phyloP scores from a whole-genome alignment of 2,797 vertebrate genomes.

The Denticeps clupeoides region DNA sequence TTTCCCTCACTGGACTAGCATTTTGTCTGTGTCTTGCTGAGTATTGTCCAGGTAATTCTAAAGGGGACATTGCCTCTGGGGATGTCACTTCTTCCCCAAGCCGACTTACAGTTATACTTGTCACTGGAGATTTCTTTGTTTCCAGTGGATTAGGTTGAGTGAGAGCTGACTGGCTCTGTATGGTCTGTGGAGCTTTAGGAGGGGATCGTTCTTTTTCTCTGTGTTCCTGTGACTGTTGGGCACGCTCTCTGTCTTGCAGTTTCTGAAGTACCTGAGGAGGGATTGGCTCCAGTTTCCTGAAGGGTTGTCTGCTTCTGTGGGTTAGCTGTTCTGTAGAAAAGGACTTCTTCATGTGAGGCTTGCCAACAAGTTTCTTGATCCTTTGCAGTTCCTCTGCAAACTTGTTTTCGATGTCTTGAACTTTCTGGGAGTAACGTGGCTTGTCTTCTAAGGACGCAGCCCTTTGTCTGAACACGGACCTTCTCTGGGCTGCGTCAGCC shows the following conservation, averaged over 20 bases:
- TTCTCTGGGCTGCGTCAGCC: conserved; percentile 73
- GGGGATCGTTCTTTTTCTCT: conserved; percentile 36
- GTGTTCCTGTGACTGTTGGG: conserved; percentile 54
- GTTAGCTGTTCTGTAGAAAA: conserved; percentile 69
- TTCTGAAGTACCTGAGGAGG: conserved; percentile 67
- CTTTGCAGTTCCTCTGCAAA: conserved; percentile 88
- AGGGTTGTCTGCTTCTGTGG: conserved; percentile 53
- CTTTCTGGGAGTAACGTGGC: conserved; percentile 71
- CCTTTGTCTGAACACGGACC: conserved; percentile 77
- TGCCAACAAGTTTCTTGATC: conserved; percentile 84
- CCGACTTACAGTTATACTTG: conserved; percentile 26
- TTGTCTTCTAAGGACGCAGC: conserved; percentile 86
- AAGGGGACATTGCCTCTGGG: conserved; percentile 56
- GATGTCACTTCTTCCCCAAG: conserved; percentile 40
- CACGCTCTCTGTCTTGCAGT: conserved; percentile 62
- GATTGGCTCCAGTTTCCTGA: conserved; percentile 59
- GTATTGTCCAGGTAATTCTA: conserved; percentile 59
- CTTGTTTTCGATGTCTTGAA: conserved; percentile 86
- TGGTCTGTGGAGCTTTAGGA: conserved; percentile 20
- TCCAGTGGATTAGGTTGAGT: conserved; percentile 26
- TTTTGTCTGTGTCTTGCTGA: conserved; percentile 42
- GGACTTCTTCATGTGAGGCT: conserved; percentile 86
- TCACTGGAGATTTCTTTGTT: conserved; percentile 29
- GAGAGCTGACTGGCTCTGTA: conserved; percentile 19
- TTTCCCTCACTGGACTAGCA: conserved; percentile 50